These are phyloP conservation scores for Liolophura sinensis DNA, from an alignment of 1,140 invertebrate species.

Conservation along the genomic window DNA sequence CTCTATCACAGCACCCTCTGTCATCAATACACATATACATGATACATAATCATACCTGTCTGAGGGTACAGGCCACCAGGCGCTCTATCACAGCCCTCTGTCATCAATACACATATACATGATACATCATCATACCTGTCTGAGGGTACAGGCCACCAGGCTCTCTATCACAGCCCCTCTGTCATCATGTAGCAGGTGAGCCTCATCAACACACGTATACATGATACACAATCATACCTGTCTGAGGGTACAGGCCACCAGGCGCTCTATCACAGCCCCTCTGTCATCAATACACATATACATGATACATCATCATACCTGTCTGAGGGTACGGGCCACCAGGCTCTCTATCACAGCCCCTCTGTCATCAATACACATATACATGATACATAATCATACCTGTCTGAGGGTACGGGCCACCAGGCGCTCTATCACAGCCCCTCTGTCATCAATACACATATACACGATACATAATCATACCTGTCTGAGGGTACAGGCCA, in stretches of 20 bases:
- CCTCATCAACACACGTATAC: no score
- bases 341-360: not conserved
- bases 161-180: not conserved
- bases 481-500: slow-evolving; percentile 88
- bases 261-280: slow-evolving; percentile 93
- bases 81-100: not conserved
- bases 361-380: not conserved
- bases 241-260: slow-evolving; percentile 90
- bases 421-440: slow-evolving; percentile 95
- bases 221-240: slow-evolving; percentile 62
- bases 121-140: no score
- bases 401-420: slow-evolving; percentile 94
- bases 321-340: no score
- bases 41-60: no score
- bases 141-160: no score
- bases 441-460: slow-evolving; percentile 76
- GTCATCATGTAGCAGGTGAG: not conserved
- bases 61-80: no score
- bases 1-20: not conserved
- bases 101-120: not conserved
- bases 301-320: no score
- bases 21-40: slow-evolving; percentile 44
- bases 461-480: slow-evolving; percentile 44
- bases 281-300: slow-evolving; percentile 77
- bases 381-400: slow-evolving; percentile 53